phyloP scores from a whole-genome alignment of 2,797 vertebrate genomes.

The Loris lydekkerianus region DNA sequence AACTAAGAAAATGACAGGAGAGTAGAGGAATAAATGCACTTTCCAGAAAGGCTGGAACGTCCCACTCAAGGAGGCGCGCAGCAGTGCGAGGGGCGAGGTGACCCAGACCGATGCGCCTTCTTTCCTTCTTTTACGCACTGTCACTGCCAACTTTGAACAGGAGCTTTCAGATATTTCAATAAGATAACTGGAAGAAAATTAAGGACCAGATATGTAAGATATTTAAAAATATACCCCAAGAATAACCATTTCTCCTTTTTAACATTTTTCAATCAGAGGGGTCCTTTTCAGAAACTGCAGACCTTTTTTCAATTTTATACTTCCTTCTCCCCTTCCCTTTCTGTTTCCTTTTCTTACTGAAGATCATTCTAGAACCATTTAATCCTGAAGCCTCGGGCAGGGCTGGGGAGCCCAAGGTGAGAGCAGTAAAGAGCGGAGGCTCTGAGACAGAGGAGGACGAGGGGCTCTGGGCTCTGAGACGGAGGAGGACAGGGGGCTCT shows the following conservation, averaged over 20 bases:
- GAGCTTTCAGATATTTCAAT: not conserved
- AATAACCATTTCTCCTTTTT: not conserved
- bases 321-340: not conserved
- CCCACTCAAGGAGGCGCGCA: not conserved
- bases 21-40: not conserved
- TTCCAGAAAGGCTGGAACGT: not conserved
- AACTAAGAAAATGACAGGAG: not conserved
- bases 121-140: not conserved
- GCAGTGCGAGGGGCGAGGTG: not conserved
- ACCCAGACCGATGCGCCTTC: fast-evolving
- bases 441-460: not conserved
- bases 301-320: not conserved
- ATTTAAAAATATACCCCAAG: not conserved
- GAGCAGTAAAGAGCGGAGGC: fast-evolving
- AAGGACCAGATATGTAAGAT: not conserved
- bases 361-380: not conserved
- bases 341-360: not conserved
- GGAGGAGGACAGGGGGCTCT: too few relatives aligned
- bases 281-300: not conserved
- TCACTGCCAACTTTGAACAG: not conserved
- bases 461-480: too few relatives aligned
- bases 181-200: not conserved
- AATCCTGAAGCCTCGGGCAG: not conserved
- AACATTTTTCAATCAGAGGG: not conserved
- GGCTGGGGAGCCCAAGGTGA: not conserved